phyloP scores from a whole-genome alignment of 2,113 vertebrate species.

The Limnothrissa miodon region DNA sequence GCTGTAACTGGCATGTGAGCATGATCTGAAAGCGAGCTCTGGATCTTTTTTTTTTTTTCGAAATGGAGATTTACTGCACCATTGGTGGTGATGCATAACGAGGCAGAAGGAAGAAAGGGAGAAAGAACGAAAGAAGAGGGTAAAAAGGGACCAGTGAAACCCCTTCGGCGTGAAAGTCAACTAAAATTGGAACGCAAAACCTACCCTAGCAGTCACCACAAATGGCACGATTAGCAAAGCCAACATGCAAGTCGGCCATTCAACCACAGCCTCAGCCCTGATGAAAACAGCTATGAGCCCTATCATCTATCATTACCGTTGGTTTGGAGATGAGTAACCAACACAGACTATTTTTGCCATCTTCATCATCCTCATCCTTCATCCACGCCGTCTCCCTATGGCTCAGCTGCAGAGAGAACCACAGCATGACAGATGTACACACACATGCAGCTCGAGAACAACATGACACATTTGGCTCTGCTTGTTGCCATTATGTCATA shows the following conservation, averaged over 20 bases:
- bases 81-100: conserved; percentile 5
- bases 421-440: not conserved
- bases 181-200: not conserved
- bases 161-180: not conserved
- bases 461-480: conserved; percentile 12
- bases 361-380: not conserved
- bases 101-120: not conserved
- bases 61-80: not conserved
- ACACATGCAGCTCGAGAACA: not conserved
- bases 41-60: not conserved
- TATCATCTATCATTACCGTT: not conserved
- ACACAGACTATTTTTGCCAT: not conserved
- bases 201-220: not conserved
- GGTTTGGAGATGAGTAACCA: not conserved
- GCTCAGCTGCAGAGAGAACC: not conserved
- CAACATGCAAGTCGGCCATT: not conserved
- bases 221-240: not conserved
- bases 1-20: conserved; percentile 21
- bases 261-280: not conserved
- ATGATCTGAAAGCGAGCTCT: not conserved
- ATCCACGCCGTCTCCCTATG: not conserved
- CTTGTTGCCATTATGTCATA: not conserved
- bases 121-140: not conserved
- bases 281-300: not conserved
- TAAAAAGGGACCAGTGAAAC: not conserved